Conservation (phyloP, 2,113 vertebrate genomes). For the Phocoena sinus region DNA sequence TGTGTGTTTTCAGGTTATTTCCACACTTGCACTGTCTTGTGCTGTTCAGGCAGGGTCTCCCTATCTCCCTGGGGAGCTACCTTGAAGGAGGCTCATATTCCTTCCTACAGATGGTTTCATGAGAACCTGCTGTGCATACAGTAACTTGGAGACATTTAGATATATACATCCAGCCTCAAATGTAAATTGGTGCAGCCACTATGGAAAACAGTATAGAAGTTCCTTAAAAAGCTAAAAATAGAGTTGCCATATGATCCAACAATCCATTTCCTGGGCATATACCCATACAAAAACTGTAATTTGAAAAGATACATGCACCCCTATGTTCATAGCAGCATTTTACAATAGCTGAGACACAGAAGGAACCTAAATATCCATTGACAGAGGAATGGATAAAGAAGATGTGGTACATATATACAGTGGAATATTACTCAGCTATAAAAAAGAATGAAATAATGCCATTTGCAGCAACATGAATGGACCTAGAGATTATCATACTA, state of each 20-base stretch:
- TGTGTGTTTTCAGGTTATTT: background rate
- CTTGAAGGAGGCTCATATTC: background rate
- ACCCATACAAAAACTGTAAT: background rate
- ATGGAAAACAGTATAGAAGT: background rate
- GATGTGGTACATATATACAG: background rate
- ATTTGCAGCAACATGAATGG: background rate
- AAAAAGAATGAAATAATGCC: background rate
- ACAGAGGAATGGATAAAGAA: background rate
- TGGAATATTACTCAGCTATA: background rate
- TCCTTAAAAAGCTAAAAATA: background rate
- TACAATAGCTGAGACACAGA: background rate
- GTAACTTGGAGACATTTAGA: background rate
- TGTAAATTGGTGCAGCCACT: background rate
- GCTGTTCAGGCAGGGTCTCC: background rate
- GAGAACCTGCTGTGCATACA: background rate
- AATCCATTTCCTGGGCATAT: background rate
- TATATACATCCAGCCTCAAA: rapidly evolving
- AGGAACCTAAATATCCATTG: background rate
- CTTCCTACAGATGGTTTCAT: background rate
- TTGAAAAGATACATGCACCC: background rate
- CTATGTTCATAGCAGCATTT: background rate
- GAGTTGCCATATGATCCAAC: background rate
- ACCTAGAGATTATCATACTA: background rate
- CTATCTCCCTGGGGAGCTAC: background rate
- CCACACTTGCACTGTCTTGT: background rate